Evolutionary conservation across 35 echinoderm and acorn worm species (phyloP).

Genomic region (Eucidaris tribuloides): DNA sequence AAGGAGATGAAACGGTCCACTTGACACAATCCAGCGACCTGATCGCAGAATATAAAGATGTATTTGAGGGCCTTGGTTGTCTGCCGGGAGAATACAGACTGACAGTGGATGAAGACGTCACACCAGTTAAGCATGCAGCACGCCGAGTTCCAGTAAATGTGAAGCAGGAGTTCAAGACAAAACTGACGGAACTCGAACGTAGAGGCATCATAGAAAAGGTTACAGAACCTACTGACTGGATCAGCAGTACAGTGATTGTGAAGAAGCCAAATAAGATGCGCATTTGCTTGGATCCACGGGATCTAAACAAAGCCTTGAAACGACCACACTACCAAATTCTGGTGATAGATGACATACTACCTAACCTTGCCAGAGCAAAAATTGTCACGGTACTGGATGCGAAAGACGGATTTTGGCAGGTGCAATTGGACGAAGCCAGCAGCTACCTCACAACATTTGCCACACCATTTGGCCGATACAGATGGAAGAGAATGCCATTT

Average conservation of each 20-base stretch:
- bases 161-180: slow-evolving; percentile 38
- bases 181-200: slow-evolving; percentile 23
- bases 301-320: slow-evolving; percentile 41
- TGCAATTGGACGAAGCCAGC: slow-evolving; percentile 47
- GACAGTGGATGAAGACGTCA: slow-evolving; percentile 12
- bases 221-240: slow-evolving; percentile 45
- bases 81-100: slow-evolving; percentile 13
- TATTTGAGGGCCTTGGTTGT: slow-evolving; percentile 19
- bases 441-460: slow-evolving; percentile 33
- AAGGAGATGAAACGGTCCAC: neutral
- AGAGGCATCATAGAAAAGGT: slow-evolving; percentile 21
- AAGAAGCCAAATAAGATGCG: slow-evolving; percentile 46
- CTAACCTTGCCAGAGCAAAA: slow-evolving; percentile 35
- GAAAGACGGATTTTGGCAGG: slow-evolving; percentile 45
- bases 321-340: slow-evolving; percentile 43
- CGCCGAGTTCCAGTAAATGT: slow-evolving; percentile 30
- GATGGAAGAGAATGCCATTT: slow-evolving; percentile 60
- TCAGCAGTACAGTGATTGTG: slow-evolving; percentile 42
- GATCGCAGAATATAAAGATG: slow-evolving; percentile 25
- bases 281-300: slow-evolving; percentile 50
- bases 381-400: slow-evolving; percentile 38
- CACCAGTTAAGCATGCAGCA: slow-evolving; percentile 36
- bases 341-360: slow-evolving; percentile 32
- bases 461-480: slow-evolving; percentile 47
- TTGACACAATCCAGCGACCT: neutral